These are phyloP conservation scores for Orthosia gothica DNA, from an alignment of 2,888 invertebrate genomes.

Conservation along the genomic window DNA sequence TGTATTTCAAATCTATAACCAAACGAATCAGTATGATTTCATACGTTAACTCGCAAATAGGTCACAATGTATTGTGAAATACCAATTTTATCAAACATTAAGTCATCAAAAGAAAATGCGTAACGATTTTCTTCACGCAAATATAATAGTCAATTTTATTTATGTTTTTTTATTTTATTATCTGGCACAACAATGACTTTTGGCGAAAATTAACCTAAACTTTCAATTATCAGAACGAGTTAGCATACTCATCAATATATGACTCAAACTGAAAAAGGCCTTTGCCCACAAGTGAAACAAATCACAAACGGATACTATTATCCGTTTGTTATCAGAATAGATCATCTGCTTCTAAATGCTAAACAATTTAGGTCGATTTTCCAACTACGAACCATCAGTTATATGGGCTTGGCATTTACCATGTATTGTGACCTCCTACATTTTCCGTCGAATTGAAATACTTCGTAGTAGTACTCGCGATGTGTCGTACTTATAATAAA, in stretches of 20 bases:
- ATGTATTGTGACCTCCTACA: slow-evolving; percentile 41
- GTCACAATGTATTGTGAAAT: slow-evolving; percentile 3
- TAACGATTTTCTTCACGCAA: slow-evolving; percentile 36
- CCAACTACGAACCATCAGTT: background rate
- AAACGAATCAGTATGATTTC: no score
- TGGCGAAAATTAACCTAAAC: no score
- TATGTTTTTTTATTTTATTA: background rate
- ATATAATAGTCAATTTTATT: slow-evolving; percentile 3
- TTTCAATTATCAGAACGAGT: no score
- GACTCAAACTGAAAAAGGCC: background rate
- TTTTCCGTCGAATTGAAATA: slow-evolving; percentile 46
- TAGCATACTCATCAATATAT: background rate
- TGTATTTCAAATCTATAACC: no score
- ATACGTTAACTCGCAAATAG: background rate
- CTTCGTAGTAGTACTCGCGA: slow-evolving; percentile 36
- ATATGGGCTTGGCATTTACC: slow-evolving; percentile 46
- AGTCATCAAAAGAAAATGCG: slow-evolving; percentile 11
- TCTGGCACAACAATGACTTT: background rate
- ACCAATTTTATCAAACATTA: slow-evolving; percentile 5
- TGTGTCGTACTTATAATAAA: slow-evolving; percentile 43
- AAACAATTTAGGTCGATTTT: slow-evolving; percentile 39
- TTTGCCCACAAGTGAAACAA: background rate
- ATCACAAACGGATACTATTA: slow-evolving; percentile 13
- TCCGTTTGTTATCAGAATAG: slow-evolving; percentile 24
- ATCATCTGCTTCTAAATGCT: slow-evolving; percentile 31